Base-by-base conservation (phyloP, 35 echinoderm and acorn worm genomes). In the Heliocidaris erythrogramma region DNA sequence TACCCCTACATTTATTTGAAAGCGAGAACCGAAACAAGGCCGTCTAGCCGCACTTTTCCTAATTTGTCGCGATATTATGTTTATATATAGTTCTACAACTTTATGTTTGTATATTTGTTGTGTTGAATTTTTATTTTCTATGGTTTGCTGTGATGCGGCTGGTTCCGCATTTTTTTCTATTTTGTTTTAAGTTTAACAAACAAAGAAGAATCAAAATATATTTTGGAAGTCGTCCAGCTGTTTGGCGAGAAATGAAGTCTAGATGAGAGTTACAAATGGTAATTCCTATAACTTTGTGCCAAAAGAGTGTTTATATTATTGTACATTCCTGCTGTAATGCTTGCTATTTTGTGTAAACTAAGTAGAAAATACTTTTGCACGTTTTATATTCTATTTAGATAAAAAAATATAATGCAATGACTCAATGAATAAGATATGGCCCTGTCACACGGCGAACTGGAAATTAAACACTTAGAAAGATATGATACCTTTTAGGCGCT, bases 351-450 rank as follows among this genome's bases (percentile, higher is more conserved):
- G 17, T 49, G 49, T 92, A 92, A 92, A 87, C 9, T 87, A 87
- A 48, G 65, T 78, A 78, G 31, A 89, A 92, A 30, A 92, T 49
- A 92, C 59, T 92, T 92, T 92, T 92, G 91, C 91, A 92, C 91
- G 91, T 92, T 92, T 88, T 92, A 92, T 92, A 92, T 30, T 92
- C 14, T 92, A 92, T 92, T 92, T 92, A 92, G 91, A 92, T 89
- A 42, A 89, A 32, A 88, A 86, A 86, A 89, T 31, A 42, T 32
- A 89, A 89, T 31, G 31, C 31, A 89, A 89, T 89, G 47, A 89
- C 65, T 78, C 65, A 24, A 78, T 78, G 65, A 78, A 78, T 78
- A 8, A 7, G 17, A 78, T n/a, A 27, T n/a, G 7, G 27, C 17
- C 65, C 21, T 78, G n/a, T 78, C 65, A 78, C 65, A 78, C 21